These are phyloP conservation scores for Pipa parva DNA, from an alignment of 2,113 vertebrate species.

Conservation along the genomic window DNA sequence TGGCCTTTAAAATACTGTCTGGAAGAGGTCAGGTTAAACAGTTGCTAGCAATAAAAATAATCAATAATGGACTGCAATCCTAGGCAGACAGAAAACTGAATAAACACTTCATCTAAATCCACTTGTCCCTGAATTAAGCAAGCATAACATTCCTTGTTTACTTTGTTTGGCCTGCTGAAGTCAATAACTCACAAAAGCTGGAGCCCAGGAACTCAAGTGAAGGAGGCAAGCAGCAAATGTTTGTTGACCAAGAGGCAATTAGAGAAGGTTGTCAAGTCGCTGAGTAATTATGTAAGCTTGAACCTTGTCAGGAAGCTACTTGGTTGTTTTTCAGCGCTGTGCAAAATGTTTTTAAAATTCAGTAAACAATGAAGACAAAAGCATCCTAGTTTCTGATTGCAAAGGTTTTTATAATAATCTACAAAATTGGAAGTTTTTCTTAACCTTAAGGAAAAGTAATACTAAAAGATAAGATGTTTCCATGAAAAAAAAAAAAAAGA, in stretches of 20 bases:
- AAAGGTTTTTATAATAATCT: conserved; percentile 52
- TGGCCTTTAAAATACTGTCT: conserved; percentile 73
- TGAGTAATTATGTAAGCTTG: conserved; percentile 66
- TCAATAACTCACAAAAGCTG: conserved; percentile 52
- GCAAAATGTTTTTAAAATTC: conserved; percentile 50
- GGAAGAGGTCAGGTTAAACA: conserved; percentile 71
- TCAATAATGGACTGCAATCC: conserved; percentile 69
- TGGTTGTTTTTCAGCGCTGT: conserved; percentile 49
- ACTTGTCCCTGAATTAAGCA: conserved; percentile 76
- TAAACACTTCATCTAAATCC: conserved; percentile 78
- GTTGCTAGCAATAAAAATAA: conserved; percentile 72
- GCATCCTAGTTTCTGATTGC: conserved; percentile 50
- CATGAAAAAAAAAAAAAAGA: too few species aligned
- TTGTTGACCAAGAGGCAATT: conserved; percentile 60
- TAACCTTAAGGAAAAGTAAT: too few species aligned
- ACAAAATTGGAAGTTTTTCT: too few species aligned
- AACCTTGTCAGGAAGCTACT: conserved; percentile 58
- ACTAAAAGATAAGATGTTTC: too few species aligned
- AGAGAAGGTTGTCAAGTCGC: conserved; percentile 53
- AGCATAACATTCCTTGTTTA: conserved; percentile 76
- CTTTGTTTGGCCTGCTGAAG: conserved; percentile 62
- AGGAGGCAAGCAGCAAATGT: conserved; percentile 53
- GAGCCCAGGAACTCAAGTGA: conserved; percentile 50
- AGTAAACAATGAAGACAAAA: conserved; percentile 41
- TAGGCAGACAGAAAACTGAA: conserved; percentile 71